Percentiles rank a stretch among this genome's conserved stretches.
Evolutionary conservation across 2,113 vertebrate genomes (phyloP).

Genomic region (Tragelaphus scriptus): DNA sequence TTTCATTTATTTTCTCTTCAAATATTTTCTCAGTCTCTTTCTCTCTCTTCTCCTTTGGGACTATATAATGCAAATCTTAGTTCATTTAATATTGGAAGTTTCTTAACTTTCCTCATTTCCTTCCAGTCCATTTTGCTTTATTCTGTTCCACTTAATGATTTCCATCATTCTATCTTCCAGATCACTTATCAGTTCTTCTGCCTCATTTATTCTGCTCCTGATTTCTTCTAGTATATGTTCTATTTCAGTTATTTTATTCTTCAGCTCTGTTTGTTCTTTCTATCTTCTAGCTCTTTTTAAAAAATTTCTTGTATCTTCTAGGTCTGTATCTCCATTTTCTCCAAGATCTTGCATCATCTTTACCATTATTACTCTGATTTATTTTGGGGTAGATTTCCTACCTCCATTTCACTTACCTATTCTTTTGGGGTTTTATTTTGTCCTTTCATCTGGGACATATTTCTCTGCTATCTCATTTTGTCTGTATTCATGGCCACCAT

Average conservation of each 20-base stretch:
- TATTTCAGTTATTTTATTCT: neutral
- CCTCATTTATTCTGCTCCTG: neutral
- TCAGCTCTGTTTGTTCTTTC: neutral
- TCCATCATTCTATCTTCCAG: neutral
- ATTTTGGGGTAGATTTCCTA: neutral
- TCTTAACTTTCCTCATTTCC: neutral
- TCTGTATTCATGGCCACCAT: neutral
- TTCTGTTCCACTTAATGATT: neutral
- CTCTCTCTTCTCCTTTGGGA: neutral
- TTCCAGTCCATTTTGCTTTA: neutral
- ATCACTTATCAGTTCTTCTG: neutral
- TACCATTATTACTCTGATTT: neutral
- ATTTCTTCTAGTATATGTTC: neutral
- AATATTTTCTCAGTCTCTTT: neutral
- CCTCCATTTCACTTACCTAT: neutral
- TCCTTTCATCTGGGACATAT: neutral
- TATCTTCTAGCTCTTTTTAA: neutral
- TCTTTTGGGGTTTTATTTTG: neutral
- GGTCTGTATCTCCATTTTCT: neutral
- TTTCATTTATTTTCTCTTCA: neutral
- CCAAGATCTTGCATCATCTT: neutral
- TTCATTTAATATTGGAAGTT: neutral
- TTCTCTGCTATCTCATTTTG: neutral
- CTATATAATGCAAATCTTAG: neutral
- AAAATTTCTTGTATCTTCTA: neutral